A percentile compares a stretch with the other conserved stretches of the same genome.
These are phyloP conservation scores for Uropsilus gracilis DNA, from an alignment of 2,113 vertebrate genomes.

Conservation along the genomic window DNA sequence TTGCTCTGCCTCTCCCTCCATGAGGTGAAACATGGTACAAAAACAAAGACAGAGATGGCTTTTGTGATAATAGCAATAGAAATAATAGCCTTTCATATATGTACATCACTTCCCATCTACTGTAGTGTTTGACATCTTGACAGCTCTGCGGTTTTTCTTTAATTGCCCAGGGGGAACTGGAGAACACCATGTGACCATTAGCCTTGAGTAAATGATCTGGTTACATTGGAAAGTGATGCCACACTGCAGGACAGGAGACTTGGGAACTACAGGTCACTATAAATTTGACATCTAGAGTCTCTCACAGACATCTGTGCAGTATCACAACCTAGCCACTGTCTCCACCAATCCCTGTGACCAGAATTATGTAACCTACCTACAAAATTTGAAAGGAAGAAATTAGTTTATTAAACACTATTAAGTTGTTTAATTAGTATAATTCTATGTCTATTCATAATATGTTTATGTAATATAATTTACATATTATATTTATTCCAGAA, in stretches of 20 bases:
- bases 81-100: neutral
- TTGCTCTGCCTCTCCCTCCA: neutral
- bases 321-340: neutral
- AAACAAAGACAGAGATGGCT: neutral
- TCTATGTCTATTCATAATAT: too few relatives aligned
- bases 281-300: neutral
- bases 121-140: neutral
- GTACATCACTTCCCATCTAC: neutral
- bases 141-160: neutral
- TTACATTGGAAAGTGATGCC: neutral
- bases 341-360: neutral
- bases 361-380: neutral
- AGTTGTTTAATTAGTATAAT: too few relatives aligned
- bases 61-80: neutral
- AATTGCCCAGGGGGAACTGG: neutral
- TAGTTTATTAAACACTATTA: neutral
- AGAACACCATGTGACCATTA: neutral
- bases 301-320: neutral
- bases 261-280: neutral
- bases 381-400: neutral
- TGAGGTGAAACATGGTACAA: neutral
- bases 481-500: too few relatives aligned
- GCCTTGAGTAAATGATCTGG: neutral
- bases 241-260: neutral
- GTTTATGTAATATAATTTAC: too few relatives aligned